Evolutionary conservation across 2,888 invertebrate species (phyloP), one percentile per base, ranked within the genome.

Genomic region (Rotaria sp.): DNA sequence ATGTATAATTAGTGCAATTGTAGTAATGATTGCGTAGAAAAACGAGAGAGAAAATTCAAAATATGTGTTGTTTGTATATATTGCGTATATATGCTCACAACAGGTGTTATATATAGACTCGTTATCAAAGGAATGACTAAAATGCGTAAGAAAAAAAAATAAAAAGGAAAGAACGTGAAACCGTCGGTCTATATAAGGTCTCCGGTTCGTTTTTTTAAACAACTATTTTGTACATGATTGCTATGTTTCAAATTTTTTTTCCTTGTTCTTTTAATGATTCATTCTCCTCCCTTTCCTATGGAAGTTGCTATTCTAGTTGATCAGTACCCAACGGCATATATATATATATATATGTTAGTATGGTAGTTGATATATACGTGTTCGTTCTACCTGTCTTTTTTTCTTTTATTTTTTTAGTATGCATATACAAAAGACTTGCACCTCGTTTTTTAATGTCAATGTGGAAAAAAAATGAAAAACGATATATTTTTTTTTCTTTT

Each of bases 381-480:
- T 26, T 30, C 2, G 4, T 30, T 35, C 67, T 67, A 13, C 21
- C 30, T 30, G 13, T 35, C 67, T 18, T 18, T 35, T 35, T 35
- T 35, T 5, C 18, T 50, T 50, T 50, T n/a, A n/a, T 18, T 35
- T 35, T 67, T 30, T 18, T 67, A 35, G 35, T 67, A 30, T 2
- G 18, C 15, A 2, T 35, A 10, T 13, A 30, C 15, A 67, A 67
- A 30, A 30, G 67, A 35, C 57, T 59, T 11, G 21, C 67, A 67
- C 30, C 35, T 67, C 67, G 35, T 67, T 67, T 67, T 67, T 67
- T 67, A 67, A 30, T 30, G 67, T 67, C 67, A 67, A 67, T 67
- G 30, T 18, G 67, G 2, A 67, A 67, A 30, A 30, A 30, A 26
- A 30, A 13, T 35, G 30, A 55, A 55, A 26, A 26, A 18, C 67